phyloP scores from a whole-genome alignment of 1,140 invertebrate genomes.

The Aphaenogaster ashmeadi region DNA sequence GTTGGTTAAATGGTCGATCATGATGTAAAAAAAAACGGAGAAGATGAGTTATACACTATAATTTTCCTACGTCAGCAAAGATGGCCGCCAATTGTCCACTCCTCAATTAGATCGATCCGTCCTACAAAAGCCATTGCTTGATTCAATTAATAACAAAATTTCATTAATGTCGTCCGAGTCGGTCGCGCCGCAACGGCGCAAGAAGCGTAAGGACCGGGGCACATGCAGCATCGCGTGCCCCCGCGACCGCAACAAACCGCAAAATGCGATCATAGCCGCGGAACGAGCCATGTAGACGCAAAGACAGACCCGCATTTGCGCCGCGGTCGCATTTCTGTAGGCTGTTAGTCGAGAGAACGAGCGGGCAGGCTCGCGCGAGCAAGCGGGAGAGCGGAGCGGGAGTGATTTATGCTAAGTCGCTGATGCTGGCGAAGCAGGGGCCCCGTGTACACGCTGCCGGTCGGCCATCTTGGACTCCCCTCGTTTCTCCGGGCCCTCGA shows the following conservation, averaged over 20 bases:
- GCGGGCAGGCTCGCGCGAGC: slow-evolving; percentile 36
- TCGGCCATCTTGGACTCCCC: slow-evolving; percentile 78
- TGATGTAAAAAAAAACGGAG: neutral
- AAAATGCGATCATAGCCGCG: slow-evolving; percentile 59
- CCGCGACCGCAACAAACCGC: slow-evolving; percentile 44
- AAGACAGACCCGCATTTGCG: slow-evolving; percentile 63
- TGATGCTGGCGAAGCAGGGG: slow-evolving; percentile 77
- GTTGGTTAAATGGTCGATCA: neutral
- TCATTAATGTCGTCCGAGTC: slow-evolving; percentile 25
- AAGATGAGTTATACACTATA: neutral
- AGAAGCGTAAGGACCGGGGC: neutral
- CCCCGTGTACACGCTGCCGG: slow-evolving; percentile 73
- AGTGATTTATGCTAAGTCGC: slow-evolving; percentile 80
- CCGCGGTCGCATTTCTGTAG: slow-evolving; percentile 72
- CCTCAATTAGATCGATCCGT: neutral
- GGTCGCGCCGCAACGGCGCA: neutral
- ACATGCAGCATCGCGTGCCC: neutral
- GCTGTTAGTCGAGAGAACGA: slow-evolving; percentile 68
- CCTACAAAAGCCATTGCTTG: neutral
- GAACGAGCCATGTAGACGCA: slow-evolving; percentile 50
- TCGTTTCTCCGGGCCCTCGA: slow-evolving; percentile 73
- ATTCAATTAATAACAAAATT: slow-evolving; percentile 27
- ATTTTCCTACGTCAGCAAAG: neutral
- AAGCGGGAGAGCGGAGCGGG: slow-evolving; percentile 69
- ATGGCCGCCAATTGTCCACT: neutral